Conservation (phyloP, 2,888 invertebrate genomes). For the Heliconius charithonia region DNA sequence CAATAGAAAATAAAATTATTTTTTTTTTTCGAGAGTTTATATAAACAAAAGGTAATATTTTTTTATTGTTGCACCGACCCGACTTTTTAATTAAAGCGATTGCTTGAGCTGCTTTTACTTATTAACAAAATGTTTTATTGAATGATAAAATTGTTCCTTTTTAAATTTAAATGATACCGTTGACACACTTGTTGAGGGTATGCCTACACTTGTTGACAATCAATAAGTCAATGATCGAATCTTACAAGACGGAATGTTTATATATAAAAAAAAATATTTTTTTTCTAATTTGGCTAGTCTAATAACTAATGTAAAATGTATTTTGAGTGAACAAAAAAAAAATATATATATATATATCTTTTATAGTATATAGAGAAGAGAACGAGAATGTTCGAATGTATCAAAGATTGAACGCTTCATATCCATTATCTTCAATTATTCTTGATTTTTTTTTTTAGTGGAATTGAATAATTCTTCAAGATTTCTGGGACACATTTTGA, state of each 20-base stretch:
- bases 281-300: no score
- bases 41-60: constrained; percentile 16
- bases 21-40: constrained; percentile 2
- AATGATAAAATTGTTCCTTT: neutral
- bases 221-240: no score
- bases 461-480: neutral
- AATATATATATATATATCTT: no score
- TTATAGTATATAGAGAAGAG: no score
- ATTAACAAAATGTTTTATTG: neutral
- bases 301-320: no score
- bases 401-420: no score
- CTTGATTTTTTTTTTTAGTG: no score
- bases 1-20: constrained; percentile 37
- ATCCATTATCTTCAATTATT: no score
- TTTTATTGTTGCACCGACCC: constrained; percentile 19
- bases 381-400: no score
- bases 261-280: no score
- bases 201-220: neutral
- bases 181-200: neutral
- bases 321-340: no score
- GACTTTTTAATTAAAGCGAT: neutral
- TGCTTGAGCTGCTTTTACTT: neutral
- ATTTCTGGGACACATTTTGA: neutral
- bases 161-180: neutral
- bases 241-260: no score